These are phyloP conservation scores for Agrotis ipsilon DNA, from an alignment of 2,888 invertebrate species.

Conservation along the genomic window DNA sequence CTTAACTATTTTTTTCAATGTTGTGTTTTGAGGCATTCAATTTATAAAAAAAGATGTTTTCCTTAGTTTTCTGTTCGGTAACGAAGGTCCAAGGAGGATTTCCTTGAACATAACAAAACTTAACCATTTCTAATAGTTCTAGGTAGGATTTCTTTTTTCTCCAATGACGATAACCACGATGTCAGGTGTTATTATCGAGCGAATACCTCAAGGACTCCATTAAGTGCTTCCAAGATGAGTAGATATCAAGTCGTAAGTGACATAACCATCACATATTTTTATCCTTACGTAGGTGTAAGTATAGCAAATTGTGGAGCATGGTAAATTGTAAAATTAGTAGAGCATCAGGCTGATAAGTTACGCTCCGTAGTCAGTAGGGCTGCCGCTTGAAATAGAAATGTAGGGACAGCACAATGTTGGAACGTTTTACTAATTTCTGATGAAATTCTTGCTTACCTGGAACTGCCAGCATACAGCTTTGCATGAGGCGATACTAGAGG, in stretches of 20 bases:
- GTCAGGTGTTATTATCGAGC: conserved; percentile 17
- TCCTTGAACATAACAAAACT: not conserved
- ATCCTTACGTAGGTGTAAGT: conserved; percentile 62
- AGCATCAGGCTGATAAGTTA: conserved; percentile 61
- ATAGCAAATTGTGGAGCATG: conserved; percentile 58
- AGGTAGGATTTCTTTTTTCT: not conserved
- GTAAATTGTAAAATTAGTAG: conserved; percentile 67
- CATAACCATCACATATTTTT: conserved; percentile 58
- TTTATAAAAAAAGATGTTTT: no score
- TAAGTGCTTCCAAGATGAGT: conserved; percentile 12
- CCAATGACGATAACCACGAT: conserved; percentile 9
- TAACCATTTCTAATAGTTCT: not conserved
- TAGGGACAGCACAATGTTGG: not conserved
- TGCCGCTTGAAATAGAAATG: conserved; percentile 11
- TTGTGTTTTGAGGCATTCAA: not conserved
- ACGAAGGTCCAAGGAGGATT: not conserved
- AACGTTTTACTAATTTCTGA: no score
- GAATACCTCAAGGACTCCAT: conserved; percentile 27
- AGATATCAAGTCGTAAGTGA: conserved; percentile 43
- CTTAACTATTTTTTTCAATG: no score
- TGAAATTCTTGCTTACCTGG: no score
- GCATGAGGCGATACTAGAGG: no score
- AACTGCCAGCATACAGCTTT: no score
- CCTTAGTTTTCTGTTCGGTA: not conserved
- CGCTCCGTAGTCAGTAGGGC: conserved; percentile 42